Percentiles rank a stretch among this genome's conserved stretches.
phyloP scores from a whole-genome alignment of 2,888 invertebrate genomes.

The Leucozona laternaria region DNA sequence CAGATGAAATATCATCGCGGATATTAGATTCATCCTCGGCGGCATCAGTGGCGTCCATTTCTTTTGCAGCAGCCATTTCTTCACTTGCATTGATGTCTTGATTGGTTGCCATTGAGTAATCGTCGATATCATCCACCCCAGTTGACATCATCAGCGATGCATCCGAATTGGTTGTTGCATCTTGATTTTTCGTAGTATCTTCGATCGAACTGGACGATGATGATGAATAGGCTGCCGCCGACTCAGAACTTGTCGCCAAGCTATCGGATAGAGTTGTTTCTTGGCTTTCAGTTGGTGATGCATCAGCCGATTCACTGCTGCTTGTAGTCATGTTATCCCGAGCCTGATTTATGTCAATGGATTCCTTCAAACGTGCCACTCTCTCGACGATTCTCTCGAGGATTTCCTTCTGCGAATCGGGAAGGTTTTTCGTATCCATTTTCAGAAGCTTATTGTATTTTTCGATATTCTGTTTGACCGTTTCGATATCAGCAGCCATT shows the following conservation, averaged over 20 bases:
- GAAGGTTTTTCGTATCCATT: slow-evolving; percentile 82
- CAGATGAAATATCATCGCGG: slow-evolving; percentile 43
- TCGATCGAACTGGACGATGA: slow-evolving; percentile 39
- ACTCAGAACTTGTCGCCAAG: slow-evolving; percentile 46
- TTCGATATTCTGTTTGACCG: slow-evolving; percentile 82
- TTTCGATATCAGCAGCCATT: slow-evolving; percentile 82
- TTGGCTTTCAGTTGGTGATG: slow-evolving; percentile 49
- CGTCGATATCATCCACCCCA: slow-evolving; percentile 48
- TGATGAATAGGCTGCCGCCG: slow-evolving; percentile 22
- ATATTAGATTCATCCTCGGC: slow-evolving; percentile 39
- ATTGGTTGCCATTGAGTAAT: slow-evolving; percentile 62
- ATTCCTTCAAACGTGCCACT: slow-evolving; percentile 82
- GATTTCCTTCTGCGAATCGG: slow-evolving; percentile 83
- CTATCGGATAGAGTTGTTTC: slow-evolving; percentile 58
- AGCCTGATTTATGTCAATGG: slow-evolving; percentile 80
- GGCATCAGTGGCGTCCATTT: slow-evolving; percentile 51
- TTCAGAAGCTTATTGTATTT: slow-evolving; percentile 82
- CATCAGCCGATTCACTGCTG: slow-evolving; percentile 36
- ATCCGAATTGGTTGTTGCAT: slow-evolving; percentile 48
- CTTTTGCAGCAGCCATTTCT: slow-evolving; percentile 78
- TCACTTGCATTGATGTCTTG: slow-evolving; percentile 76
- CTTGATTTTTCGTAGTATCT: slow-evolving; percentile 57
- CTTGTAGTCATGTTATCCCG: slow-evolving; percentile 76
- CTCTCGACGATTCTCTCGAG: slow-evolving; percentile 83
- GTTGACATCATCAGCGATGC: slow-evolving; percentile 53